phyloP scores from a whole-genome alignment of 2,888 invertebrate genomes.

The Stenotaenia linearis region DNA sequence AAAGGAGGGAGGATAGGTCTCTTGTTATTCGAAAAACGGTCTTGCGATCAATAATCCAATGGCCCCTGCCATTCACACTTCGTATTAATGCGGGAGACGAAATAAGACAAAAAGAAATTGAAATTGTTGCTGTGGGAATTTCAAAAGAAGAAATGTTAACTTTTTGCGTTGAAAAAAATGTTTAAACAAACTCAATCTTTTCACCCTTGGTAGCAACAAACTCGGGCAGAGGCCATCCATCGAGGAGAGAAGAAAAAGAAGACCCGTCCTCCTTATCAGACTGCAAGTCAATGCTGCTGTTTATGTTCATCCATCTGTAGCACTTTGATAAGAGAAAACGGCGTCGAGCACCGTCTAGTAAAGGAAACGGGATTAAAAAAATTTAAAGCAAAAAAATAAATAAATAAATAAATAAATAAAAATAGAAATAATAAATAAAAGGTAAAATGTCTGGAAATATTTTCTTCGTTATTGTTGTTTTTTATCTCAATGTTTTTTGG shows the following conservation, averaged over 20 bases:
- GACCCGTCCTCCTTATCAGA: constrained; percentile 4
- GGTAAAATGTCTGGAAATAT: background rate
- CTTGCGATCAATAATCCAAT: constrained; percentile 1
- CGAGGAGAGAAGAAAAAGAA: constrained; percentile 2
- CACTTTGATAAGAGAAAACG: constrained; percentile 7
- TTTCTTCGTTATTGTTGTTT: background rate
- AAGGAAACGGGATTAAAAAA: background rate
- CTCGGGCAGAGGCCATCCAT: constrained; percentile 11
- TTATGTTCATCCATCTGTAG: constrained; percentile 20
- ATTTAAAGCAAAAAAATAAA: background rate
- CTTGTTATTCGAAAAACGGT: background rate
- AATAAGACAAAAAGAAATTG: background rate
- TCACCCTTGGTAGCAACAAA: background rate
- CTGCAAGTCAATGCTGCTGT: constrained; percentile 10
- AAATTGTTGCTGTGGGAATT: background rate
- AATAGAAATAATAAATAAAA: too few species aligned
- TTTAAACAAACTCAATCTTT: constrained; percentile 24
- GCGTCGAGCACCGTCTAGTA: constrained; percentile 13
- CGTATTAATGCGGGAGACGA: background rate
- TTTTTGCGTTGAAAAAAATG: background rate
- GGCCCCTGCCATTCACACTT: constrained; percentile 15
- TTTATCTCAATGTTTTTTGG: background rate
- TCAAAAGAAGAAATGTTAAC: background rate
- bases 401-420: background rate
- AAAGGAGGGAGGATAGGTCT: background rate